These are phyloP conservation scores for Jordanella pulchra DNA, from an alignment of 2,797 vertebrate species.

Conservation along the genomic window DNA sequence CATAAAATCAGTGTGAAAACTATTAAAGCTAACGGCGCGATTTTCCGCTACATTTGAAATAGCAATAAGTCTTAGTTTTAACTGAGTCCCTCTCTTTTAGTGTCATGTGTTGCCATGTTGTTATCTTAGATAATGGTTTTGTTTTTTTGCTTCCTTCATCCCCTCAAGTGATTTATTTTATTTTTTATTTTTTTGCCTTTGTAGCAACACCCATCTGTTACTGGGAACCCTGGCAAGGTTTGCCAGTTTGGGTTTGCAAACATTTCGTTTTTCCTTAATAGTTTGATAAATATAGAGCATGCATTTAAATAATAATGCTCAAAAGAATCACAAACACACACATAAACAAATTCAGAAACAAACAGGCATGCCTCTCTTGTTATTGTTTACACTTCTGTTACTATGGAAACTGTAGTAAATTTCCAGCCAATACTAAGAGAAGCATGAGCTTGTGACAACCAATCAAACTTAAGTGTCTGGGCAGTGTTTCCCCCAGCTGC, in stretches of 20 bases:
- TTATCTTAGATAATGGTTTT: not conserved
- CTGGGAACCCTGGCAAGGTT: conserved; percentile 2
- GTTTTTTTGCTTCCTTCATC: not conserved
- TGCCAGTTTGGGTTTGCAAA: not conserved
- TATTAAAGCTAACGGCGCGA: not conserved
- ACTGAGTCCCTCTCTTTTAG: not conserved
- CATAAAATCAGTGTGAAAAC: not conserved
- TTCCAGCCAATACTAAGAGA: conserved; percentile 42
- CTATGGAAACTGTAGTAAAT: conserved; percentile 62
- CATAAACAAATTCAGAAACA: not conserved
- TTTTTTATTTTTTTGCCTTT: not conserved
- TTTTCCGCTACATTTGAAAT: not conserved
- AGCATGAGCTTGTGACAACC: conserved; percentile 26
- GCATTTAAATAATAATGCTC: not conserved
- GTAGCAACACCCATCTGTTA: not conserved
- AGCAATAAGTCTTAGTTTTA: not conserved
- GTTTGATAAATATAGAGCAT: not conserved
- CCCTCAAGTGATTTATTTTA: conserved; percentile 1
- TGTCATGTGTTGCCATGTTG: not conserved
- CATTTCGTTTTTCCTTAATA: not conserved
- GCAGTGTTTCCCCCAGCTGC: conserved; percentile 69
- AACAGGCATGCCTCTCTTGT: conserved; percentile 22
- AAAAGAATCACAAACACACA: not conserved
- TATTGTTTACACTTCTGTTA: conserved; percentile 66
- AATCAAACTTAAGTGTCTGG: conserved; percentile 64